Evolutionary conservation across 2,113 vertebrate genomes (phyloP).

Genomic region (Neolamprologus sp.): DNA sequence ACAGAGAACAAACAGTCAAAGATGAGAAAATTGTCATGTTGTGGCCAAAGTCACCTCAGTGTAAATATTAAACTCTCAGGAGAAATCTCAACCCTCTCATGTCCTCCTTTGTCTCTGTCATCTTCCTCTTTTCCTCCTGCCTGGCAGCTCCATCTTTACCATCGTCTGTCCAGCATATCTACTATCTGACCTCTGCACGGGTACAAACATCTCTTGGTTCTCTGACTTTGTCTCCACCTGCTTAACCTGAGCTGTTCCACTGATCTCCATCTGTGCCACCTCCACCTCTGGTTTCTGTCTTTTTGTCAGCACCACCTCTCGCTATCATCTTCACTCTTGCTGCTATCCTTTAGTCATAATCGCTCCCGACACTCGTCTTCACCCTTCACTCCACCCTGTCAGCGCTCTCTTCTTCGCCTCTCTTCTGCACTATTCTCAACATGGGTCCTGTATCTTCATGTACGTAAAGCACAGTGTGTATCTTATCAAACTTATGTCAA

Average conservation of each 20-base stretch:
- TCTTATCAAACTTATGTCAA: neutral
- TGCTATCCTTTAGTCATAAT: neutral
- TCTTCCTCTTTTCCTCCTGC: neutral
- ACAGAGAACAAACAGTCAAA: neutral
- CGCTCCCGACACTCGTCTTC: neutral
- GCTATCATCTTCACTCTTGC: neutral
- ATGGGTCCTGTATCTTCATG: neutral
- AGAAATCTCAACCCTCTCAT: neutral
- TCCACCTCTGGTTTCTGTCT: neutral
- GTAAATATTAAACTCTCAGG: neutral
- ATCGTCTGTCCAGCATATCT: neutral
- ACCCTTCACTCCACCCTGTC: neutral
- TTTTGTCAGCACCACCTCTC: neutral
- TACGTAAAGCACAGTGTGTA: fast-evolving
- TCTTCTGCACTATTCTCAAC: neutral
- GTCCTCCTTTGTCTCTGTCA: neutral
- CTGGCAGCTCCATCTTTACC: neutral
- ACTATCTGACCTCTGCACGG: neutral
- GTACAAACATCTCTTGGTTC: fast-evolving
- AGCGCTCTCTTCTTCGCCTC: fast-evolving
- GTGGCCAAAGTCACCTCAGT: fast-evolving
- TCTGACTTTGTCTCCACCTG: neutral
- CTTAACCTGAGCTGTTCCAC: neutral
- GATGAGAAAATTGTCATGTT: neutral
- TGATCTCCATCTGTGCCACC: neutral